These are phyloP conservation scores for Choloepus didactylus DNA, from an alignment of 2,797 vertebrate species.

Conservation along the genomic window DNA sequence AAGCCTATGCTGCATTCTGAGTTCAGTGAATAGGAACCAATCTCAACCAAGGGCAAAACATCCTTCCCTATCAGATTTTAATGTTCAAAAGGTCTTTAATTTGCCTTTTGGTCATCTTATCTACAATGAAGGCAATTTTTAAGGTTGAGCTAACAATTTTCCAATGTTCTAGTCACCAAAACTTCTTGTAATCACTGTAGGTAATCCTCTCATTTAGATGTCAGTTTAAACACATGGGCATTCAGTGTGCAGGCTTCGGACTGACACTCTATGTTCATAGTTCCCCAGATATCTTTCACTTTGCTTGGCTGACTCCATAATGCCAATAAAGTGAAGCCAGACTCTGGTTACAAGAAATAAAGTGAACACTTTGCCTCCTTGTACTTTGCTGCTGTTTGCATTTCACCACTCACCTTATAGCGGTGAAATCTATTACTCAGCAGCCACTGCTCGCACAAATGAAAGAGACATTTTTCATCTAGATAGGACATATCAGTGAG, in stretches of 20 bases:
- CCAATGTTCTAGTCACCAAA: not conserved
- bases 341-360: conserved; percentile 72
- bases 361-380: conserved; percentile 64
- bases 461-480: conserved; percentile 91
- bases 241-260: not conserved
- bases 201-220: conserved; percentile 50
- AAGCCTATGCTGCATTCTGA: not conserved
- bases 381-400: conserved; percentile 69
- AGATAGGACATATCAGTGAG: conserved; percentile 86
- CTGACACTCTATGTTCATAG: not conserved
- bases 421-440: conserved; percentile 82
- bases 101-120: not conserved
- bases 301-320: conserved; percentile 57
- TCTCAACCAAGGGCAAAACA: not conserved
- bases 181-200: not conserved
- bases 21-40: not conserved
- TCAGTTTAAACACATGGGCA: not conserved
- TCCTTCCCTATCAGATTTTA: not conserved
- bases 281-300: conserved; percentile 35
- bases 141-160: not conserved
- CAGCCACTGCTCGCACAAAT: conserved; percentile 86
- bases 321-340: conserved; percentile 12
- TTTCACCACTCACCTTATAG: conserved; percentile 75
- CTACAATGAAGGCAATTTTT: not conserved
- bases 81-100: not conserved